Percentiles rank a stretch among this genome's conserved stretches.
Conservation (phyloP, 1,140 invertebrate genomes). For the Ridgeia piscesae region DNA sequence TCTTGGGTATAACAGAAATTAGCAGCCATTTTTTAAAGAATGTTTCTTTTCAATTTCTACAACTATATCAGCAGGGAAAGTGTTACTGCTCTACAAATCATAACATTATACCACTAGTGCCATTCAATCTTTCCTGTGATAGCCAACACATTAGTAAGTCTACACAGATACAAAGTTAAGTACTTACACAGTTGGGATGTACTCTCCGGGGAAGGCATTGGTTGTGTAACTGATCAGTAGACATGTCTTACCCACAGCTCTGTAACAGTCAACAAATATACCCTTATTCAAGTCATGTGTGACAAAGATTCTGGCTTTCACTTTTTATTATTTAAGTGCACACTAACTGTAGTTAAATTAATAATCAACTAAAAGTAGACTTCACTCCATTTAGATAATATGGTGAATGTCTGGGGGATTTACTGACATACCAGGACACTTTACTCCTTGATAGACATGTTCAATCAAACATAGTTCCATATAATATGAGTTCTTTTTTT, state of each 20-base stretch:
- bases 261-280: slow-evolving; percentile 30
- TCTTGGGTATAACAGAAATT: background rate
- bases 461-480: too few species aligned
- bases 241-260: slow-evolving; percentile 90
- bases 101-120: background rate
- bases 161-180: background rate
- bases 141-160: background rate
- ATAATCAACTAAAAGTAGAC: too few species aligned
- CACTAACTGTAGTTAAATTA: background rate
- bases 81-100: background rate
- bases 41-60: background rate
- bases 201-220: slow-evolving; percentile 94
- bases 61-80: background rate
- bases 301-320: background rate
- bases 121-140: background rate
- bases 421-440: too few species aligned
- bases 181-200: slow-evolving; percentile 89
- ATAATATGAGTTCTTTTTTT: too few species aligned
- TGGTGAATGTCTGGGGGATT: too few species aligned
- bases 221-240: slow-evolving; percentile 95
- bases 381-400: too few species aligned
- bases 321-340: background rate
- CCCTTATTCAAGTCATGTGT: background rate
- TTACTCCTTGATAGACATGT: background rate
- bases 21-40: background rate